Evolutionary conservation across 92 coral and sea anemone genomes (phyloP).

Genomic region (Metridium senile): DNA sequence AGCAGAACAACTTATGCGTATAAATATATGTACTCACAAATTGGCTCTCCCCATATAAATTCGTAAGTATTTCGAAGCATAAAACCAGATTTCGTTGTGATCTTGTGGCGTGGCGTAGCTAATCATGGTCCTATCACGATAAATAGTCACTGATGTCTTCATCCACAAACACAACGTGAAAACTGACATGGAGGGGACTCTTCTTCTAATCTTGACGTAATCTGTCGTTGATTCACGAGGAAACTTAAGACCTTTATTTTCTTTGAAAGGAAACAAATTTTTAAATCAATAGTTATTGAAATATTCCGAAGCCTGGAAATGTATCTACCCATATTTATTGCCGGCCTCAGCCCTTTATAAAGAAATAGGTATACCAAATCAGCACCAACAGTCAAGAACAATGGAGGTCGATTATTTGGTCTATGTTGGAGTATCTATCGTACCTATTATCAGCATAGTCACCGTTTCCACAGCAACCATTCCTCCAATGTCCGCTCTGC

Average conservation of each 20-base stretch:
- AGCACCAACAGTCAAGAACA: too few species aligned
- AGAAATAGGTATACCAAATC: too few species aligned
- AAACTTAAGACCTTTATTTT: slow-evolving; percentile 11
- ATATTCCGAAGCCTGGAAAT: too few species aligned
- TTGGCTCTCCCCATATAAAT: too few species aligned
- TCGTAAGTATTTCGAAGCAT: too few species aligned
- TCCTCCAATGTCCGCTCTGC: background rate
- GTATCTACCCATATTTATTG: too few species aligned
- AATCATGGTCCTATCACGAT: slow-evolving; percentile 4
- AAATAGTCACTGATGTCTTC: background rate
- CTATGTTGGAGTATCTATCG: background rate
- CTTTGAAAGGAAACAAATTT: slow-evolving; percentile 1
- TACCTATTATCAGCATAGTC: background rate
- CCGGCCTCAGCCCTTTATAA: too few species aligned
- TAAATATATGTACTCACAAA: too few species aligned
- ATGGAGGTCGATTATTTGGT: background rate
- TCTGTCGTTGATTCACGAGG: slow-evolving; percentile 1
- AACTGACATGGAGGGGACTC: slow-evolving; percentile 23
- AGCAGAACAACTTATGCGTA: too few species aligned
- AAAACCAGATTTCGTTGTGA: slow-evolving; percentile 32
- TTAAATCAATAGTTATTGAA: background rate
- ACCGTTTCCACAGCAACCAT: background rate
- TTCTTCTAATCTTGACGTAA: slow-evolving; percentile 26
- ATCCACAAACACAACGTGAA: slow-evolving; percentile 49
- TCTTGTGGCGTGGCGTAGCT: slow-evolving; percentile 17